Evolutionary conservation across 1,140 invertebrate species (phyloP).

Genomic region (Muscidifurax raptorellus): DNA sequence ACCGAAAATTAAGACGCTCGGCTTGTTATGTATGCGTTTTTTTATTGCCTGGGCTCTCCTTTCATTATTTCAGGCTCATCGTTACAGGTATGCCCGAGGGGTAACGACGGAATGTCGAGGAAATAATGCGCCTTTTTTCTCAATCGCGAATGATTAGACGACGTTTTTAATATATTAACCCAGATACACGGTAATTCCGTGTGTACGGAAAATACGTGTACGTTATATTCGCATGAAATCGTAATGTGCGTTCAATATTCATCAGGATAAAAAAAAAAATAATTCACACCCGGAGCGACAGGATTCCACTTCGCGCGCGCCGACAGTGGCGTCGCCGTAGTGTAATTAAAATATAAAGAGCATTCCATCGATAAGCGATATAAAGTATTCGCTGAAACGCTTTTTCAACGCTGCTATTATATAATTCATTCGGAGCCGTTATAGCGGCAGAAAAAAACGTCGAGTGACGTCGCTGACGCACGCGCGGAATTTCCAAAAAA

Average conservation of each 20-base stretch:
- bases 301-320: no score
- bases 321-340: no score
- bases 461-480: neutral
- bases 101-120: no score
- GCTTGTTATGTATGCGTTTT: neutral
- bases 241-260: neutral
- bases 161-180: no score
- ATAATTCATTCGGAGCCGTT: constrained; percentile 21
- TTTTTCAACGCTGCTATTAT: constrained; percentile 30
- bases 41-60: neutral
- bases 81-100: neutral
- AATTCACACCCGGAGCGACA: neutral
- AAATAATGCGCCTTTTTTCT: no score
- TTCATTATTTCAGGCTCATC: neutral
- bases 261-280: neutral
- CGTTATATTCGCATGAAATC: no score
- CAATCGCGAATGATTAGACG: no score
- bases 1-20: constrained; percentile 43
- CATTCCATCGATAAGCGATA: constrained; percentile 8
- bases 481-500: neutral
- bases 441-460: neutral
- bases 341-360: constrained; percentile 22
- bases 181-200: no score
- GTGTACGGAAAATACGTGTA: no score
- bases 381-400: neutral